Evolutionary conservation across 2,113 vertebrate genomes (phyloP).

Genomic region (Nibea coibor): DNA sequence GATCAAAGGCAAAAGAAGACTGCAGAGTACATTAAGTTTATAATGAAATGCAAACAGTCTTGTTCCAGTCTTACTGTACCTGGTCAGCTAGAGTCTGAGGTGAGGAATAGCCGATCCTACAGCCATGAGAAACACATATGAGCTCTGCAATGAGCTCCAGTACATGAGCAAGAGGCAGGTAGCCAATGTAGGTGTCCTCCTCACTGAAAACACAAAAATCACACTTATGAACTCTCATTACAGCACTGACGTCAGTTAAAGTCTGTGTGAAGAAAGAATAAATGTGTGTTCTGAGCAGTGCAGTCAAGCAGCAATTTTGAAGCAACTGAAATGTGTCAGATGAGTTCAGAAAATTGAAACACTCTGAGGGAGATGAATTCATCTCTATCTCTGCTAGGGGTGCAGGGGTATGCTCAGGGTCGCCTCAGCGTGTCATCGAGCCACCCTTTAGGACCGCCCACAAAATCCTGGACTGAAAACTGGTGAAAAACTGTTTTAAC

Average conservation of each 20-base stretch:
- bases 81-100: slow-evolving; percentile 95
- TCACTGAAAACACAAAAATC: slow-evolving; percentile 82
- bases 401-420: too few relatives aligned
- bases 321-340: too few relatives aligned
- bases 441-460: too few relatives aligned
- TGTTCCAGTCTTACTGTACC: slow-evolving; percentile 76
- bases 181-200: slow-evolving; percentile 93
- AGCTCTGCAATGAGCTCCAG: slow-evolving; percentile 95
- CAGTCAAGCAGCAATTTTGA: too few relatives aligned
- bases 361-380: too few relatives aligned
- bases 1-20: not conserved
- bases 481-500: too few relatives aligned
- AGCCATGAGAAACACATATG: slow-evolving; percentile 90
- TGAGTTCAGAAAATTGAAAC: too few relatives aligned
- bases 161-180: slow-evolving; percentile 95
- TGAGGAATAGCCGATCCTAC: slow-evolving; percentile 94
- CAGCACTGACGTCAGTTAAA: not conserved
- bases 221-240: not conserved
- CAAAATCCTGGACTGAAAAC: too few relatives aligned
- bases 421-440: too few relatives aligned
- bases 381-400: too few relatives aligned
- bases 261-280: too few relatives aligned
- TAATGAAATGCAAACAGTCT: not conserved
- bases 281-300: too few relatives aligned
- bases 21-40: not conserved